These are phyloP conservation scores for Ceramica pisi DNA, from an alignment of 2,888 invertebrate species.

Conservation along the genomic window DNA sequence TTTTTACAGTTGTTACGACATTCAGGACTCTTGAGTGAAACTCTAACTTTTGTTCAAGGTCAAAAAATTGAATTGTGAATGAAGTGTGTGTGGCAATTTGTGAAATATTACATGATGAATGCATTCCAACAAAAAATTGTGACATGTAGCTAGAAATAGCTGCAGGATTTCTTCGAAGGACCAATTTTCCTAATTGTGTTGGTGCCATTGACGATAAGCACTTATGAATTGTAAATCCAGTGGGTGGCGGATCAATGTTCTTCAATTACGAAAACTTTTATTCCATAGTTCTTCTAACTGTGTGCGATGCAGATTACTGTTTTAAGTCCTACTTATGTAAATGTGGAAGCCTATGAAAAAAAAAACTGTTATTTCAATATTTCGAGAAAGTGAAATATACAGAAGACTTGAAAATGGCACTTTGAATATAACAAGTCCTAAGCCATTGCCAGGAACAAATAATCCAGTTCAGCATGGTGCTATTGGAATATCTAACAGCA, in stretches of 20 bases:
- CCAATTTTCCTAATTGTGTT: constrained; percentile 45
- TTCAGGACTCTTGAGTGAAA: no score
- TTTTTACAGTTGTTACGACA: no score
- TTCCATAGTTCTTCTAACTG: constrained; percentile 62
- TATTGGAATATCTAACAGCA: constrained; percentile 65
- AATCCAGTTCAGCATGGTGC: constrained; percentile 65
- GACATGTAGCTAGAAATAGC: constrained; percentile 52
- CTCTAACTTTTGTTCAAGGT: no score
- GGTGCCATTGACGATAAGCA: constrained; percentile 62
- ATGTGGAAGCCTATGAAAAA: not conserved
- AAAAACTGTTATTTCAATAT: constrained; percentile 63
- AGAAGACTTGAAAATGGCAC: constrained; percentile 50
- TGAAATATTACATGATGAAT: constrained; percentile 57
- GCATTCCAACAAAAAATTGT: constrained; percentile 45
- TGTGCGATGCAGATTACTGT: constrained; percentile 16
- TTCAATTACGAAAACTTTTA: constrained; percentile 68
- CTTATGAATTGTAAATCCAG: constrained; percentile 53
- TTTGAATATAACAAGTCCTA: constrained; percentile 45
- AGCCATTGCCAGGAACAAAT: constrained; percentile 65
- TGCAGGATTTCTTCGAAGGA: constrained; percentile 34
- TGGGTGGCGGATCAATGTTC: constrained; percentile 36
- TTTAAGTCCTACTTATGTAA: constrained; percentile 10
- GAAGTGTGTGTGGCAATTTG: constrained; percentile 17
- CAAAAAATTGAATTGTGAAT: constrained; percentile 4
- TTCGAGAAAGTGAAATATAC: constrained; percentile 34